Base-by-base conservation (phyloP, 2,888 invertebrate species). In the Agrochola lychnidis region DNA sequence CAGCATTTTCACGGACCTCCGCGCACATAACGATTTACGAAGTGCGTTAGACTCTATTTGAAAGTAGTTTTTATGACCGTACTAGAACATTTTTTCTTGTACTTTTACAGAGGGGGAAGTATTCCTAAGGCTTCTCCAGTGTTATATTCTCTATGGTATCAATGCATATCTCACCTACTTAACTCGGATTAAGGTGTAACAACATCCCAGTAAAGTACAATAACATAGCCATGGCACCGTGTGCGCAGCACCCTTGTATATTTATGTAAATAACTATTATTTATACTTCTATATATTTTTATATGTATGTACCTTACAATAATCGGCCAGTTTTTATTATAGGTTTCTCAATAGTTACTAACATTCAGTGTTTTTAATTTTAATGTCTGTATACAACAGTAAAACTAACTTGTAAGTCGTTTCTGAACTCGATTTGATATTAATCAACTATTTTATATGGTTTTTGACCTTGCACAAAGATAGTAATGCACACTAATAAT, bases 231-330 rank as follows among this genome's bases (percentile, higher is more conserved):
- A 61, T 51, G 62, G 57, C 64, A 66, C 62, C 30, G 16, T 62
- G 53, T 62, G 57, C 66, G 71, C 77, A 68, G 69, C 78, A 79
- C 78, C 69, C 70, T 81, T 88, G 87, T 88, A 85, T 84, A 88
- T 88, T 81, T 81, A 78, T 89, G 88, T 87, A 87, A 87, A 88
- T 89, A 89, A 73, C 66, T 62, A 77, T 76, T 84, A 88, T 87
- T 89, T 88, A 78, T 82, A 85, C 57, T 61, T 78, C 5, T 79
- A 66, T 78, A 82, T 48, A 72, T 10, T 80, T 80, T 79, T 74
- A 61, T 59, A 72, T 48, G 36, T 63, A 61, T 77, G 64, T 72
- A 77, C 70, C 63, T 70, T 82, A 69, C 30, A 72, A 36, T 75
- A 75, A 70, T 71, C 22, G 78, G 67, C 78, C 78, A 78, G 72